Evolutionary conservation across 1,140 invertebrate genomes (phyloP).

Genomic region (Tribolium castaneum): DNA sequence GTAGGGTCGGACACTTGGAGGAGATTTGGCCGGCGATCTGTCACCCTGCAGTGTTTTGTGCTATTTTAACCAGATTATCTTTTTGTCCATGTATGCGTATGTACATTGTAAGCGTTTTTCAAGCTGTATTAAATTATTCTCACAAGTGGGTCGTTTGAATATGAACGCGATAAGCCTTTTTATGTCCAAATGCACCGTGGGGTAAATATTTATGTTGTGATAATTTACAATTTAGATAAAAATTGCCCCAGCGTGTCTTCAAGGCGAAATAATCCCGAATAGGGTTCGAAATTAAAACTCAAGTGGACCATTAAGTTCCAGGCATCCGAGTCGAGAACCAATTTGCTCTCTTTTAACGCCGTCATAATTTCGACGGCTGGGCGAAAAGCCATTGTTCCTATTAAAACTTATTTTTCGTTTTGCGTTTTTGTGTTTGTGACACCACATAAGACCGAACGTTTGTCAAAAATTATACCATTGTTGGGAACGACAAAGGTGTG

Average conservation of each 20-base stretch:
- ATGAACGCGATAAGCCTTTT: constrained; percentile 38
- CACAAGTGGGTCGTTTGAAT: constrained; percentile 34
- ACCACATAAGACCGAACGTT: constrained; percentile 22
- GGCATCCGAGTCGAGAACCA: constrained; percentile 30
- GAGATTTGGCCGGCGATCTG: constrained; percentile 16
- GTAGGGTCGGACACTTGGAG: constrained; percentile 4
- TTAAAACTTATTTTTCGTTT: constrained; percentile 29
- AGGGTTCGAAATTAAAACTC: constrained; percentile 36
- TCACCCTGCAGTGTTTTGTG: constrained; percentile 20
- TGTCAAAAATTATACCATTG: constrained; percentile 26
- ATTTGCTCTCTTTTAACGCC: constrained; percentile 40
- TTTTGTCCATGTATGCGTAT: constrained; percentile 2
- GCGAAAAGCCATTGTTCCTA: constrained; percentile 26
- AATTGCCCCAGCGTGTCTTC: constrained; percentile 6
- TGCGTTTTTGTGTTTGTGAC: constrained; percentile 15
- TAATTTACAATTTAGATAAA: constrained; percentile 38
- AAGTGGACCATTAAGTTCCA: constrained; percentile 40
- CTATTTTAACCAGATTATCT: constrained; percentile 40
- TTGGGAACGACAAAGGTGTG: neutral
- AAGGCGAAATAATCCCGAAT: constrained; percentile 32
- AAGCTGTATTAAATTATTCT: constrained; percentile 21
- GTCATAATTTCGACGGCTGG: constrained; percentile 37
- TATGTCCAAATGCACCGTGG: constrained; percentile 36
- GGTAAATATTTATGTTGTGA: constrained; percentile 41
- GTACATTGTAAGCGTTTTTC: constrained; percentile 26